These are phyloP conservation scores for Nibea coibor DNA, from an alignment of 2,113 vertebrate genomes.

Conservation along the genomic window DNA sequence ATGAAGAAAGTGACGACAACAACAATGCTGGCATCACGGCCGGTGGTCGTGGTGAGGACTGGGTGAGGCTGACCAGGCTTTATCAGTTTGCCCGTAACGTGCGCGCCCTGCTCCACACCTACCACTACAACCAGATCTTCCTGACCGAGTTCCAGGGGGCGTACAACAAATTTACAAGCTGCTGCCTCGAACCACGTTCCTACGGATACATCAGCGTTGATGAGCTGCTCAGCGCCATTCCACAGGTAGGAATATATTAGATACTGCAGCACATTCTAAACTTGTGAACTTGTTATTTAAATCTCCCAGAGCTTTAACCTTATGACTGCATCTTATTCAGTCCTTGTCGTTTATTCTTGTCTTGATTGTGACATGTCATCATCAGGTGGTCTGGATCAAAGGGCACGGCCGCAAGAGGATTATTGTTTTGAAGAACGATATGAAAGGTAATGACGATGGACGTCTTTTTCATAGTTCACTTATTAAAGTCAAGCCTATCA, in stretches of 20 bases:
- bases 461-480: background rate
- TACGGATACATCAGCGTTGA: constrained; percentile 90
- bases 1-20: constrained; percentile 71
- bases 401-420: constrained; percentile 98
- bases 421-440: constrained; percentile 97
- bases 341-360: background rate
- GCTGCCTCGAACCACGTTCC: constrained; percentile 86
- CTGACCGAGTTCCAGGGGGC: constrained; percentile 92
- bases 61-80: constrained; percentile 91
- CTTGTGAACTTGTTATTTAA: background rate
- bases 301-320: background rate
- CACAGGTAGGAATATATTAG: constrained; percentile 85
- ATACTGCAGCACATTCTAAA: background rate
- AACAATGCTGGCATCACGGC: background rate
- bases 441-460: constrained; percentile 89
- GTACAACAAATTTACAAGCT: constrained; percentile 92
- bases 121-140: constrained; percentile 99
- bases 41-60: constrained; percentile 76
- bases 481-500: background rate
- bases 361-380: background rate
- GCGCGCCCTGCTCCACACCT: constrained; percentile 93
- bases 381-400: constrained; percentile 98
- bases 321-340: background rate
- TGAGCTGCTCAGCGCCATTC: constrained; percentile 92
- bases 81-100: constrained; percentile 95